Base-by-base conservation (phyloP, 2,888 invertebrate species). In the Theretra japonica region DNA sequence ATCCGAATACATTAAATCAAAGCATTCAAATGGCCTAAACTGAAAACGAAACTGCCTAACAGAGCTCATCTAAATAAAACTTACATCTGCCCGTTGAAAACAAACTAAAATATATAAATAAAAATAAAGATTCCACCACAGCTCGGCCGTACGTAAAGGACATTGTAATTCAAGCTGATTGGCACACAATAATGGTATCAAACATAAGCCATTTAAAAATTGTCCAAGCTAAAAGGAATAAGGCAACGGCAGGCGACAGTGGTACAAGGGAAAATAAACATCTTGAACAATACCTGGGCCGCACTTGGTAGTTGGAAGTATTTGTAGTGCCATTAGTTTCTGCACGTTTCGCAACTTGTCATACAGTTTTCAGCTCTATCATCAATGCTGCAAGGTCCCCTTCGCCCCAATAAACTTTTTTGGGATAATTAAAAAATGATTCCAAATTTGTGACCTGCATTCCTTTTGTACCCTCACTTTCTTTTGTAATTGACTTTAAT, bases 161-260 rank as follows among this genome's bases (percentile, higher is more conserved):
- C 93, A 94, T 93, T 94, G 94, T 94, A 94, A 93, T 93, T 94
- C 94, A 93, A 87, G 80, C 89, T 93, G 94, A 94, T 94, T 94
- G 94, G 94, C 94, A 94, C 92, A 94, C 94, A 94, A 94, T 94
- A 94, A 94, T 93, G 92, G 93, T 93, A 92, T 93, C 94, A 94
- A 93, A 91, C 90, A 90, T 92, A 90, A 89, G 90, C 92, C 92
- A 91, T 93, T 94, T 94, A 91, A 94, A 94, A 94, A 94, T 92
- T 93, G 93, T 90, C 87, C 88, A 87, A 86, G 89, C 86, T 90
- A 91, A 93, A 93, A 92, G 88, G 89, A 91, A 93, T 91, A 93
- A 89, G 88, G 86, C 85, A 79, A 81, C 48, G 69, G n/a, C 72
- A 62, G 65, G 41, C 86, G 90, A 90, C 90, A 89, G 88, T 86